Evolutionary conservation across 2,888 invertebrate species (phyloP).

Genomic region (Zonitis immaculata): DNA sequence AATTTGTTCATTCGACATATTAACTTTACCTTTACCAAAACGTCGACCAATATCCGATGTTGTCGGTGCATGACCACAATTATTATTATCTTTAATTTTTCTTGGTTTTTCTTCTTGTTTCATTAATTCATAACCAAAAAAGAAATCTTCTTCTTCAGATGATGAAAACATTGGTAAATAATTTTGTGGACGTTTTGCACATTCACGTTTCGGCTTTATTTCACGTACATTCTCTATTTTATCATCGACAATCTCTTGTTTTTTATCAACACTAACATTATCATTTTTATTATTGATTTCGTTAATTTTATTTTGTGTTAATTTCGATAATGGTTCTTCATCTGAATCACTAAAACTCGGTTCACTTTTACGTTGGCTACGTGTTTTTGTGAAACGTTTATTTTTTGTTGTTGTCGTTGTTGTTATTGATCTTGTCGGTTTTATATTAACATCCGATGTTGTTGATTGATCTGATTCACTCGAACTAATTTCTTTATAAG

Average conservation of each 20-base stretch:
- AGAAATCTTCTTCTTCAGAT: conserved; percentile 51
- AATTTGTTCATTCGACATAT: conserved; percentile 66
- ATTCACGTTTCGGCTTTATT: conserved; percentile 44
- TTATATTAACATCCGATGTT: conserved; percentile 31
- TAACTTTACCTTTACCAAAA: conserved; percentile 58
- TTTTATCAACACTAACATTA: conserved; percentile 4
- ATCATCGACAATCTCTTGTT: conserved; percentile 8
- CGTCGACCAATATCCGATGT: conserved; percentile 46
- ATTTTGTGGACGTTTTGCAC: conserved; percentile 44
- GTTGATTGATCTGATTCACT: conserved; percentile 34
- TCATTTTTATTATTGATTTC: conserved; percentile 5
- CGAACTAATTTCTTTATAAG: conserved; percentile 12
- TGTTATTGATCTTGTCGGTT: conserved; percentile 15
- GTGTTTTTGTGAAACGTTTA: conserved; percentile 31
- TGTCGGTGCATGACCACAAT: conserved; percentile 30
- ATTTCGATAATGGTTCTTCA: conserved; percentile 60
- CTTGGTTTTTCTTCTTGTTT: conserved; percentile 16
- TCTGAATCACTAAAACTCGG: conserved; percentile 59
- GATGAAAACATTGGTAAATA: conserved; percentile 45
- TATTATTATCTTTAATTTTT: neutral
- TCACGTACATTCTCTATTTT: conserved; percentile 14
- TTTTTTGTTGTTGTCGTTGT: conserved; percentile 23
- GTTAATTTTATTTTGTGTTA: conserved; percentile 41
- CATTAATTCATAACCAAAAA: conserved; percentile 37
- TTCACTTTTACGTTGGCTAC: conserved; percentile 27